Base-by-base conservation (phyloP, 2,113 vertebrate species). In the Castor canadensis region DNA sequence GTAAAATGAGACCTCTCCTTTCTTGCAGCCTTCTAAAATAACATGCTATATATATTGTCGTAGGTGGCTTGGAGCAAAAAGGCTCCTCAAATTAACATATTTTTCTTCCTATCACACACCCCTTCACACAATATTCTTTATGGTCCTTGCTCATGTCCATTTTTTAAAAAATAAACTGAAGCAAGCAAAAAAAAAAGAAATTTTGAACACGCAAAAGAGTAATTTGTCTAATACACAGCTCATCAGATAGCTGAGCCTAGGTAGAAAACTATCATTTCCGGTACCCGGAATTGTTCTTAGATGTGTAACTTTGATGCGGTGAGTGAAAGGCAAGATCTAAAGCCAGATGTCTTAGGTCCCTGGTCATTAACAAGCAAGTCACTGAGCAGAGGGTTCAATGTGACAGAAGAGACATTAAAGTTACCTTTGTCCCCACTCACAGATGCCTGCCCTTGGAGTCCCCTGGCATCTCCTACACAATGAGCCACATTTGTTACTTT, bases 161-260 rank as follows among this genome's bases (percentile, higher is more conserved):
- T 80, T 87, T 72, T 93, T 12, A 84, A 47, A 96, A 93, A 72
- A 26, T 22, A 87, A 90, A 89, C 28, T 6, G 17, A 91, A 52
- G 58, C 56, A 54, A n/a, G 6, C 9, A 35, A 77, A 79, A 40
- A 17, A n/a, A 54, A 62, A 52, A 17, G 40, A 35, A n/a, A 20
- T 32, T 85, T 54, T 38, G 43, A 93, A 79, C 16, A 73, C 22
- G 32, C 6, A 47, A 6, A 88, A 73, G 49, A 52, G 38, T n/a
- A 30, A 77, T 26, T 60, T 75, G 28, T 35, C 66, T 88, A 40
- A 67, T 81, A 76, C 1, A 54, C n/a, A 62, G 45, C 28, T 66
- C 13, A 90, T 60, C 15, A 58, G 54, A 75, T 15, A n/a, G 16
- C 47, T n/a, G 77, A 49, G 5, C 32, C 11, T 47, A 9, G 38